Evolutionary conservation across 1,140 invertebrate species (phyloP), one percentile per base, ranked within the genome.

Genomic region (Orchestia grillus): DNA sequence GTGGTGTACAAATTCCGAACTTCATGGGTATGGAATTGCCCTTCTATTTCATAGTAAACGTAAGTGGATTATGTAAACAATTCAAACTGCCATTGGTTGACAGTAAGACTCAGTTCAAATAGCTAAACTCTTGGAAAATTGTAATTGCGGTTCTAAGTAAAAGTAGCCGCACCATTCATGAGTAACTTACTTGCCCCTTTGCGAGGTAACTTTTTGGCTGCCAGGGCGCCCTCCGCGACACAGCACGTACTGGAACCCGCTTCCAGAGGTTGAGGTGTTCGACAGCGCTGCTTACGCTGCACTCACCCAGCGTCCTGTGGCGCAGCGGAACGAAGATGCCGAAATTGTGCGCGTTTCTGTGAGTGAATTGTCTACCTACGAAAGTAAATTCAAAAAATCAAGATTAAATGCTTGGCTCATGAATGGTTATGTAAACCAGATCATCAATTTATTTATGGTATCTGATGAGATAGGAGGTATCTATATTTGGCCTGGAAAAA

Each of bases 151-250:
- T 42, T 90, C 41, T 42, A 42, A 90, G 41, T 42, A 16, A 3
- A 90, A 90, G 15, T 42, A 90, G 88, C 88, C 42, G 41, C 36
- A 44, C 36, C 6, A 1, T 90, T n/a, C n/a, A n/a, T n/a, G n/a
- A n/a, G n/a, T 44, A 42, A 90, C 42, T 28, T 90, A 8, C 4
- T 41, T 43, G 43, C 23, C 4, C 36, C 0, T 90, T 42, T 16
- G 15, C 42, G 41, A n/a, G 8, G 36, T n/a, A 90, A 19, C 88
- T 90, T 15, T 90, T 15, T 42, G 88, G 0, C 36, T 90, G 11
- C 41, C 92, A 94, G 92, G 4, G 15, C 92, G 92, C 15, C 92
- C 92, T 44, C 92, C 92, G 45, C 92, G 92, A 40, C 92, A 94
- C 92, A 94, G 92, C 92, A n/a, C 43, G 36, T 11, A 94, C 92